Percentiles rank a stretch among this genome's conserved stretches.
These are phyloP conservation scores for Calyptomena viridis DNA, from an alignment of 2,113 vertebrate species.

Conservation along the genomic window DNA sequence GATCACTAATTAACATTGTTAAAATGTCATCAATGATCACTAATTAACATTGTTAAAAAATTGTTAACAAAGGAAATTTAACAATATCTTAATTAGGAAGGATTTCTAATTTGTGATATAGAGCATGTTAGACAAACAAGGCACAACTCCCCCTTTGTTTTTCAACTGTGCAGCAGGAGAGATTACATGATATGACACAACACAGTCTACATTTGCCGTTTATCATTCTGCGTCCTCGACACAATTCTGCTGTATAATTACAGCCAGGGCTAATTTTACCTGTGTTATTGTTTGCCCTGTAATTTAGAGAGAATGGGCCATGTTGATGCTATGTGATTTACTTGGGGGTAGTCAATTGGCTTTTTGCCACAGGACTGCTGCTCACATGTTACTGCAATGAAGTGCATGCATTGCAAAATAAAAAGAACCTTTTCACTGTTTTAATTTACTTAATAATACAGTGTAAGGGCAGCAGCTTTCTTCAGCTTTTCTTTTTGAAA, in stretches of 20 bases:
- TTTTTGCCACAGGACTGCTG: constrained; percentile 24
- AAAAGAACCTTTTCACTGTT: constrained; percentile 21
- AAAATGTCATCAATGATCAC: constrained; percentile 76
- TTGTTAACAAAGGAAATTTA: constrained; percentile 79
- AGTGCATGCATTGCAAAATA: background rate
- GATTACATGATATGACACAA: constrained; percentile 74
- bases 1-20: constrained; percentile 81
- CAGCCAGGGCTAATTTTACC: constrained; percentile 71
- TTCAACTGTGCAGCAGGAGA: constrained; percentile 54
- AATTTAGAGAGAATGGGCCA: constrained; percentile 59
- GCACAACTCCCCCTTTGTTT: constrained; percentile 74
- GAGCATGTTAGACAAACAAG: constrained; percentile 77
- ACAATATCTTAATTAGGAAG: constrained; percentile 80
- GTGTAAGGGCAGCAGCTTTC: background rate
- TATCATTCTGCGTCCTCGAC: constrained; percentile 61
- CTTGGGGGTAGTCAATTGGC: constrained; percentile 14
- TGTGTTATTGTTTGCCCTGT: constrained; percentile 73
- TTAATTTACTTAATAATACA: constrained; percentile 14
- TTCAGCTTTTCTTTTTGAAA: constrained; percentile 14
- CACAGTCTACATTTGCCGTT: constrained; percentile 33
- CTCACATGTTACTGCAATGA: background rate
- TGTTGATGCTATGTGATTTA: constrained; percentile 27
- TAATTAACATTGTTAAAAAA: constrained; percentile 81
- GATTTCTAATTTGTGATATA: constrained; percentile 74
- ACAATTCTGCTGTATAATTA: constrained; percentile 60